Percentiles rank a stretch among this genome's conserved stretches.
These are phyloP conservation scores for Hystrix cristata DNA, from an alignment of 2,113 vertebrate genomes.

Conservation along the genomic window DNA sequence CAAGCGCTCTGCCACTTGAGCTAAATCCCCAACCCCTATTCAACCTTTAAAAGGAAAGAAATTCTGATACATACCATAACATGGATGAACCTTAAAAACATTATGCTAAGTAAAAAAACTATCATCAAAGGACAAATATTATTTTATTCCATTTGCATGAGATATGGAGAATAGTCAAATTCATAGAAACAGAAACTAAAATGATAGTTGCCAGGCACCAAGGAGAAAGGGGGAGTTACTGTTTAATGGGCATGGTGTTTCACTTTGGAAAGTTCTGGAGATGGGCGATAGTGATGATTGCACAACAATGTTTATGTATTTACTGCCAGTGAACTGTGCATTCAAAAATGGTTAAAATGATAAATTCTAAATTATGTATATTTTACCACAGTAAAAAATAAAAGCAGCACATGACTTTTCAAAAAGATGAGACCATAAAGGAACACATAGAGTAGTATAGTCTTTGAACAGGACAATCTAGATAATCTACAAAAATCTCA, in stretches of 20 bases:
- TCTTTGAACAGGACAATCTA: slow-evolving; percentile 37
- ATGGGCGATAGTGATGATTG: neutral
- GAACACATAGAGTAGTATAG: neutral
- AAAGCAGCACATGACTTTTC: neutral
- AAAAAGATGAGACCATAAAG: neutral
- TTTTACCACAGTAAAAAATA: neutral
- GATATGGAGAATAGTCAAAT: neutral
- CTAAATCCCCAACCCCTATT: neutral
- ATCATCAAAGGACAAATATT: neutral
- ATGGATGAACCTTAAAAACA: neutral
- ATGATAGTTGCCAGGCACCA: neutral
- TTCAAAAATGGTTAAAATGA: slow-evolving; percentile 45
- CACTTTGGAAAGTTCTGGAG: slow-evolving; percentile 14
- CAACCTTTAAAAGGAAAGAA: slow-evolving; percentile 31
- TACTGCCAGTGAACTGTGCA: neutral
- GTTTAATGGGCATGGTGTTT: neutral
- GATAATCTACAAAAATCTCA: slow-evolving; percentile 41
- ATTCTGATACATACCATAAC: slow-evolving; percentile 14
- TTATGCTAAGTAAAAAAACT: slow-evolving; percentile 19
- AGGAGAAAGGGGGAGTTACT: neutral
- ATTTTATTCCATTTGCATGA: neutral
- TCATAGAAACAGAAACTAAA: neutral
- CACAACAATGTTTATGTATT: neutral
- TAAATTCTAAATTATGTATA: neutral
- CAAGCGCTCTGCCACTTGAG: too few relatives aligned